Percentiles rank a stretch among this genome's conserved stretches.
Conservation (phyloP, 2,113 vertebrate species). For the Microtus richardsoni region DNA sequence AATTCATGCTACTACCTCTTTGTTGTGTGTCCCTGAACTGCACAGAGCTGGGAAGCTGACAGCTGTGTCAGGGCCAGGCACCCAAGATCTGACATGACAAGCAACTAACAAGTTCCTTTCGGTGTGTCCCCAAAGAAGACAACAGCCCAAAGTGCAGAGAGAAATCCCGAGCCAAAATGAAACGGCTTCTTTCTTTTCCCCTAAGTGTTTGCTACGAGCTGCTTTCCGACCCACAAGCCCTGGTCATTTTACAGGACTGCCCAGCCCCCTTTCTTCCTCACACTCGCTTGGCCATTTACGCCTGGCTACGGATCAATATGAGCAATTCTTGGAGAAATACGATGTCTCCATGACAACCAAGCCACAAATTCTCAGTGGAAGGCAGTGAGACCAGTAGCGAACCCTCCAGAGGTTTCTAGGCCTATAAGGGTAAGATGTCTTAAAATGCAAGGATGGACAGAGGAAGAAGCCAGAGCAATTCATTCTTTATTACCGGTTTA, state of each 20-base stretch:
- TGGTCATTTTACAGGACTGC: conserved; percentile 89
- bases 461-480: conserved; percentile 88
- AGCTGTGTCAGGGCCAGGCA: conserved; percentile 91
- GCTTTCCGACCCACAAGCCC: conserved; percentile 88
- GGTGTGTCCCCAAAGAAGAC: conserved; percentile 86
- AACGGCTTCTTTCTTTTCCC: conserved; percentile 88
- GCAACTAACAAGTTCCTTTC: conserved; percentile 93
- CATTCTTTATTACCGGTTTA: conserved; percentile 88
- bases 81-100: conserved; percentile 92
- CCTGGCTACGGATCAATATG: conserved; percentile 98
- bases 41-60: conserved; percentile 89
- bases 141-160: conserved; percentile 87
- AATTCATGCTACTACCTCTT: conserved; percentile 90
- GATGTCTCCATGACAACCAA: conserved; percentile 98
- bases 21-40: conserved; percentile 90
- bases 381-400: conserved; percentile 90
- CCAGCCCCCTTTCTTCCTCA: conserved; percentile 92
- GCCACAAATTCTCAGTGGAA: conserved; percentile 95
- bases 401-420: conserved; percentile 90
- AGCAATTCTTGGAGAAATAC: conserved; percentile 99
- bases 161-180: conserved; percentile 86
- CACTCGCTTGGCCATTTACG: conserved; percentile 96
- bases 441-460: conserved; percentile 90
- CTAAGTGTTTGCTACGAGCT: conserved; percentile 89
- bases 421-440: conserved; percentile 89